Conservation (phyloP, 2,113 vertebrate species). For the Eonycteris spelaea region DNA sequence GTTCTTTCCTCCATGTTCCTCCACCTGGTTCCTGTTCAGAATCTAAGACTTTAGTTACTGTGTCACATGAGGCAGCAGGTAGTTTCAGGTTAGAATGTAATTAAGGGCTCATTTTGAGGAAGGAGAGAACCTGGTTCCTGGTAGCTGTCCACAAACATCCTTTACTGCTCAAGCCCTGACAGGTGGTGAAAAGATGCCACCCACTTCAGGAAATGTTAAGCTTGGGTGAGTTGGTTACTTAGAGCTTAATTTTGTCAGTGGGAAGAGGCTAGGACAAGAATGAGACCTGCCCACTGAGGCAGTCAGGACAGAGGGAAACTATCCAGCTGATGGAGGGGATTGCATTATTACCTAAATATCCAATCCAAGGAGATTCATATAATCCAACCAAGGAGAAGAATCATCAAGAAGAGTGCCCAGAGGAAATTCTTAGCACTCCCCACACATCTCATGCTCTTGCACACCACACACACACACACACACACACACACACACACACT, state of each 20-base stretch:
- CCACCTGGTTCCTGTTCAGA: neutral
- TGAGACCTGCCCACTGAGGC: neutral
- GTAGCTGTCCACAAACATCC: neutral
- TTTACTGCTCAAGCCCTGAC: neutral
- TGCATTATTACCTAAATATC: neutral
- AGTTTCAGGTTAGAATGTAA: neutral
- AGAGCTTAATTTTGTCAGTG: neutral
- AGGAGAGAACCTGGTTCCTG: neutral
- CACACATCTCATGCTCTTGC: neutral
- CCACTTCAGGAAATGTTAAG: neutral
- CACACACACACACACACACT: neutral
- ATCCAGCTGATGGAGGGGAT: neutral
- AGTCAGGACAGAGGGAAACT: neutral
- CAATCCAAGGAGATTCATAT: neutral
- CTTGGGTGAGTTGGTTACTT: neutral
- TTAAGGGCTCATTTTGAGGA: neutral
- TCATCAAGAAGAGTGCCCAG: neutral
- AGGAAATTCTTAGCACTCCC: neutral
- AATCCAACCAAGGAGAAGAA: neutral
- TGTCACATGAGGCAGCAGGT: neutral
- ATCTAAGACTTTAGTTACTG: neutral
- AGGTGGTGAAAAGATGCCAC: neutral
- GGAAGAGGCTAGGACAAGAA: neutral
- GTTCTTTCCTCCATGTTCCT: neutral
- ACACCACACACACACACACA: neutral